phyloP scores from a whole-genome alignment of 2,797 vertebrate species.

The Simalia tracyae region DNA sequence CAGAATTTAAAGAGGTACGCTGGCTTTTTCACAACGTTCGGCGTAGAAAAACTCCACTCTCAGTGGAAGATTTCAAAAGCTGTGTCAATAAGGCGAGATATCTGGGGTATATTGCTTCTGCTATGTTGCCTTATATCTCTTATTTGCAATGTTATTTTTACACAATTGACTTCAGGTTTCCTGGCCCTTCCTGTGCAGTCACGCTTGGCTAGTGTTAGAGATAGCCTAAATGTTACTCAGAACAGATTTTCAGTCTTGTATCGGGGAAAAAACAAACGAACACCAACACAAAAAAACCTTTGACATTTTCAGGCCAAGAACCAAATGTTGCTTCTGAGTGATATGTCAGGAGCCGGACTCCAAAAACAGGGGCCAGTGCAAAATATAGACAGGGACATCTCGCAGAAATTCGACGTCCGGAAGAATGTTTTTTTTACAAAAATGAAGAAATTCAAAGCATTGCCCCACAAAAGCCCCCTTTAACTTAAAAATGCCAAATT shows the following conservation, averaged over 20 bases:
- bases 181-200: not conserved
- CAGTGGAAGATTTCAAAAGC: not conserved
- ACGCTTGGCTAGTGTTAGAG: not conserved
- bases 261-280: accelerated
- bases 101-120: not conserved
- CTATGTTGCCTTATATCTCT: not conserved
- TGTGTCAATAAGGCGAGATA: not conserved
- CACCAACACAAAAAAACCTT: not conserved
- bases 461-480: not conserved
- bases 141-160: not conserved
- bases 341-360: not conserved
- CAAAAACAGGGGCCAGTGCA: not conserved
- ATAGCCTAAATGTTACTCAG: too few relatives aligned
- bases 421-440: not conserved
- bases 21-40: not conserved
- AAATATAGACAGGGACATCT: not conserved
- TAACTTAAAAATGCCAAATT: not conserved
- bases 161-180: not conserved
- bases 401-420: not conserved
- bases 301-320: not conserved
- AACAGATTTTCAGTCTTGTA: not conserved
- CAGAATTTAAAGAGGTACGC: not conserved
- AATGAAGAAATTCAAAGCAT: not conserved
- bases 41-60: not conserved
- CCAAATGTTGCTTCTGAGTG: not conserved